Evolutionary conservation across 1,140 invertebrate genomes (phyloP), one percentile per base, ranked within the genome.

Genomic region (Drosophila athabasca): DNA sequence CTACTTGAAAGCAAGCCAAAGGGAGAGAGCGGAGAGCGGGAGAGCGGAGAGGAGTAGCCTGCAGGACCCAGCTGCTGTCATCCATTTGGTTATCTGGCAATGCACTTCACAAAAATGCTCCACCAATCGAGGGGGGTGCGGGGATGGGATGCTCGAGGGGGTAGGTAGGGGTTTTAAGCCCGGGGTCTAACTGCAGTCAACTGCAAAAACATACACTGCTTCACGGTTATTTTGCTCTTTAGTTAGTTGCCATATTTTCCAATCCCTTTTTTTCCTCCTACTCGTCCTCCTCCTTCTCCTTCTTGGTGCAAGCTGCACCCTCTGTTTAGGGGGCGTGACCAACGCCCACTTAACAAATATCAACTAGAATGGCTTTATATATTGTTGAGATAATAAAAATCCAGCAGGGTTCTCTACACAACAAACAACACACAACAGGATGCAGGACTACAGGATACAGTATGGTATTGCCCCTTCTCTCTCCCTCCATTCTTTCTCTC

Each of bases 161-260:
- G 9, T 26, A 19, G 17, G 17, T 19, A 8, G 7, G 7, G 29
- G 31, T 0, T 13, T 15, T 41, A 41, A 48, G 31, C n/a, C 35
- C 22, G 19, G n/a, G 2, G 17, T 69, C 69, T 44, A 82, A 83
- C 70, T 75, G 74, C 79, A 82, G 75, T 75, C 70, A 82, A 83
- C 79, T 82, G 75, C 70, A 83, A 75, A 79, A 79, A 39, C 35
- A 13, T 39, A 39, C 35, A 39, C 52, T 70, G 75, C 74, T 74
- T 75, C 62, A 87, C 80, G 69, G 82, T 78, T 87, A 71, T 87
- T 87, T 82, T 87, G 49, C 67, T 87, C 79, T 85, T 78, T 72
- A 82, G 74, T 65, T 77, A 82, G 60, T 50, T 78, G 69, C 62
- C 73, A 78, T 77, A 67, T 69, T 76, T 65, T 65, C 43, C 35